phyloP scores from a whole-genome alignment of 2,888 invertebrate species.

The Ochropacha duplaris region DNA sequence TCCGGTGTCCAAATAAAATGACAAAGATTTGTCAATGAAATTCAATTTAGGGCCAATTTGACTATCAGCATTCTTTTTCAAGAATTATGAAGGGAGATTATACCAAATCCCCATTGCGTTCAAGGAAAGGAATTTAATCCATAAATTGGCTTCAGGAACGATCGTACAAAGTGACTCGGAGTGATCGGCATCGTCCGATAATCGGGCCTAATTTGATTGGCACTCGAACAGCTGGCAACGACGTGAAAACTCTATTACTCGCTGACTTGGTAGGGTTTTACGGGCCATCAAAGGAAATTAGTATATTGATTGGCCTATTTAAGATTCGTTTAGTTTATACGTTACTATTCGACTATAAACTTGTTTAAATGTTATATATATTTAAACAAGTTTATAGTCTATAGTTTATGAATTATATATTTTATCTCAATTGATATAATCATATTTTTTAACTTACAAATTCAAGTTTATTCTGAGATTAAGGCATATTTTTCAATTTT shows the following conservation, averaged over 20 bases:
- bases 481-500: neutral
- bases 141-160: conserved; percentile 50
- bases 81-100: conserved; percentile 17
- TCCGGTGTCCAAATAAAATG: neutral
- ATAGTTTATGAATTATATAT: no score
- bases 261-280: conserved; percentile 56
- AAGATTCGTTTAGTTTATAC: conserved; percentile 17
- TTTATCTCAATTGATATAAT: no score
- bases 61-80: neutral
- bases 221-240: conserved; percentile 68
- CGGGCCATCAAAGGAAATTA: conserved; percentile 49
- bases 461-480: neutral
- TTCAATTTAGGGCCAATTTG: neutral
- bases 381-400: no score
- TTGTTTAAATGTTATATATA: neutral
- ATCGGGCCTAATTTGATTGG: conserved; percentile 78
- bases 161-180: conserved; percentile 50
- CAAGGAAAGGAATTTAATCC: conserved; percentile 61
- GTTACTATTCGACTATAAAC: conserved; percentile 8
- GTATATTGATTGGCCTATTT: conserved; percentile 54
- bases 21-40: neutral
- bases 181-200: conserved; percentile 55
- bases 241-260: conserved; percentile 69
- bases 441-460: neutral
- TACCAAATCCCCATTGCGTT: conserved; percentile 38